phyloP scores from a whole-genome alignment of 2,113 vertebrate genomes.

The Sminthopsis crassicaudata region DNA sequence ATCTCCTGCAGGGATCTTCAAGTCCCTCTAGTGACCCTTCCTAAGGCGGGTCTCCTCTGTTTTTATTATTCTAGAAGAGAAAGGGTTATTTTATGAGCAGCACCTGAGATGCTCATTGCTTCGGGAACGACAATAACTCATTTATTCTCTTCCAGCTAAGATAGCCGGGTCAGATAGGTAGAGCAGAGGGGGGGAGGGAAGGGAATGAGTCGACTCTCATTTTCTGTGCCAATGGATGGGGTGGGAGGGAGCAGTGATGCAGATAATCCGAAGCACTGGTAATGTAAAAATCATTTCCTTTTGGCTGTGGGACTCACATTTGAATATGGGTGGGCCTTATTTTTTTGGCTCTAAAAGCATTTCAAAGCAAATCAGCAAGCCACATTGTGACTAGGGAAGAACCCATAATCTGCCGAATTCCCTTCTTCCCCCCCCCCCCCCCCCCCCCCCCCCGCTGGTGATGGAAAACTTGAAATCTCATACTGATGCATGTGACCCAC shows the following conservation, averaged over 20 bases:
- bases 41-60: not conserved
- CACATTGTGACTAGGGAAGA: slow-evolving; percentile 28
- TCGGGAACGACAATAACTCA: not conserved
- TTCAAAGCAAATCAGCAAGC: slow-evolving; percentile 68
- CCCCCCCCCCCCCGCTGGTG: slow-evolving; percentile 17
- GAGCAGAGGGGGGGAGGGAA: not conserved
- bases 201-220: slow-evolving; percentile 54
- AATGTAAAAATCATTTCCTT: slow-evolving; percentile 66
- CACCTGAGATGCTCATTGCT: not conserved
- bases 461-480: not conserved
- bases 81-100: fast-evolving
- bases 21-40: not conserved
- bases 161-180: not conserved
- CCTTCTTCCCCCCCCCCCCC: slow-evolving; percentile 16
- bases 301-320: slow-evolving; percentile 65
- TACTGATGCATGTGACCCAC: not conserved
- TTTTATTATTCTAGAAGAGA: not conserved
- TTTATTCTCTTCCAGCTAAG: not conserved
- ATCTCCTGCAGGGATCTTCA: not conserved
- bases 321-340: slow-evolving; percentile 74
- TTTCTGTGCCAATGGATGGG: slow-evolving; percentile 57
- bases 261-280: slow-evolving; percentile 72
- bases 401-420: slow-evolving; percentile 28
- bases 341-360: slow-evolving; percentile 74
- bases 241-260: slow-evolving; percentile 71